Base-by-base conservation (phyloP, 2,797 vertebrate genomes). In the Peromyscus eremicus region DNA sequence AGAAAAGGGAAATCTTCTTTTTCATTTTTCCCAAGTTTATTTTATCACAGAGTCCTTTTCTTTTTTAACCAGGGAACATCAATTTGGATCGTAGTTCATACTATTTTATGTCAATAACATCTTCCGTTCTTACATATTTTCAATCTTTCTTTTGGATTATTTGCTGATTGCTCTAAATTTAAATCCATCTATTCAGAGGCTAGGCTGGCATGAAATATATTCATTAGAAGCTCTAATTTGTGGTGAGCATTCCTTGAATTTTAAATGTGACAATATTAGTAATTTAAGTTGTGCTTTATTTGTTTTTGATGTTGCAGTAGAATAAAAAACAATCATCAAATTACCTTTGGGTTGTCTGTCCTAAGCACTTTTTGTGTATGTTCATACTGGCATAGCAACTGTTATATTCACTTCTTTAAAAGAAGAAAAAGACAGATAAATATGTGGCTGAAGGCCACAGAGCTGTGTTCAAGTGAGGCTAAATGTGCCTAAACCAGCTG, bases 321-420 rank as follows among this genome's bases (percentile, higher is more conserved):
- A 32, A 83, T 70, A 89, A 16, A 86, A 92, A 97, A 86, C 76
- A 80, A 77, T 49, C 10, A 64, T 88, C 25, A 46, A 17, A 64
- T 71, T 34, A 64, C 13, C 32, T 21, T 37, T 13, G 85, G 43
- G 5, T 9, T 25, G 29, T 66, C 19, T 49, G 21, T 80, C 13
- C 9, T 91, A 34, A 90, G 68, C 60, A 62, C 4, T 43, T 94
- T 70, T 29, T 92, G 46, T 77, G 16, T 87, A 49, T 55, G 62
- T 64, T 40, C 27, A 52, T 9, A 43, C 90, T 94, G 60, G 68
- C 76, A 73, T 88, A 83, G 7, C 10, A 88, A 29, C 40, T 79
- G 4, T 37, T 17, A 79, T 60, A 46, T 86, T 86, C 3, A 90
- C 6, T 89, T 94, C 12, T 81, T 90, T 12, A 92, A 27, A 40